Evolutionary conservation across 2,888 invertebrate genomes (phyloP).

Genomic region (Eupithecia exiguata): DNA sequence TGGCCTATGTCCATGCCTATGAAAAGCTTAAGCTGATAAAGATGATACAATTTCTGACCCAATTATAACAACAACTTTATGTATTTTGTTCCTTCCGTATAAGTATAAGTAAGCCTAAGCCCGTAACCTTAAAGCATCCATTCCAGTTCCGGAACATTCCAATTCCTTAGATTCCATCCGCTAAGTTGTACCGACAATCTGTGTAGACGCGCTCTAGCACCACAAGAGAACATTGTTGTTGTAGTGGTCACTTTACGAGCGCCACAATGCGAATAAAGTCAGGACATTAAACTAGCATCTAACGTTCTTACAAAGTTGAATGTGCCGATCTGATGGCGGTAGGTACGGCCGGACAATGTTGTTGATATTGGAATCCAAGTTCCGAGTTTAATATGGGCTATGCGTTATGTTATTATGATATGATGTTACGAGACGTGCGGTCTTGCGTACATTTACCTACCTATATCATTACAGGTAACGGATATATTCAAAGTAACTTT

Average conservation of each 20-base stretch:
- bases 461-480: too few relatives aligned
- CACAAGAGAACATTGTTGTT: slow-evolving; percentile 33
- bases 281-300: slow-evolving; percentile 19
- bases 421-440: too few relatives aligned
- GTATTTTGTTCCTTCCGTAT: background rate
- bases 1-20: background rate
- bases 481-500: too few relatives aligned
- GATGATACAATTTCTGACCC: background rate
- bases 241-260: slow-evolving; percentile 29
- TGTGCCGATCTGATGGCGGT: background rate
- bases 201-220: slow-evolving; percentile 10
- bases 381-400: background rate
- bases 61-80: background rate
- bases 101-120: background rate
- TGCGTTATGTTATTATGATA: background rate
- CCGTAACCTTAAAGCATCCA: background rate
- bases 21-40: background rate
- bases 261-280: slow-evolving; percentile 26
- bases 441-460: too few relatives aligned
- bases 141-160: background rate
- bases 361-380: background rate
- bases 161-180: slow-evolving; percentile 1
- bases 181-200: slow-evolving; percentile 16
- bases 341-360: slow-evolving; percentile 5
- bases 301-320: slow-evolving; percentile 21